Conservation (phyloP, 2,113 vertebrate genomes). For the Otolemur garnettii region DNA sequence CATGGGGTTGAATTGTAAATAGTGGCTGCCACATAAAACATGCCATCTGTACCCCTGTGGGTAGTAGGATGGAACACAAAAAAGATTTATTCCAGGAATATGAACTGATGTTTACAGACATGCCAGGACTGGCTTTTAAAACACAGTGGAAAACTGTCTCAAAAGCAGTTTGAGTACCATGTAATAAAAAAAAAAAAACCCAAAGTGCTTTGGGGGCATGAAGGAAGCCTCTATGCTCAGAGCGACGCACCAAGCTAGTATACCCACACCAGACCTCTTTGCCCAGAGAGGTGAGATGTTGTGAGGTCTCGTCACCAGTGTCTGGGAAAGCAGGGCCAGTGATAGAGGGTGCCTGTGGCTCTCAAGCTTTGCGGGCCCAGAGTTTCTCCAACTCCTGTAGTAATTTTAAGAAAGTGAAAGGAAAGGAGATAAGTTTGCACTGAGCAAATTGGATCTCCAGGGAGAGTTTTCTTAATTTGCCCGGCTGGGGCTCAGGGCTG, state of each 20-base stretch:
- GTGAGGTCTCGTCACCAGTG: accelerated
- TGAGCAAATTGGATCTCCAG: background rate
- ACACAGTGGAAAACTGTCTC: conserved; percentile 83
- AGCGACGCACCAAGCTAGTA: background rate
- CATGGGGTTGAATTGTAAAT: conserved; percentile 79
- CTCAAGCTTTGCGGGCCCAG: background rate
- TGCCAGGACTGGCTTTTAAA: conserved; percentile 76
- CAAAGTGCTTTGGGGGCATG: background rate
- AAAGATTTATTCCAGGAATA: conserved; percentile 85
- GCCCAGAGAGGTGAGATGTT: background rate
- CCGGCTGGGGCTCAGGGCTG: background rate
- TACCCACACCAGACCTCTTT: background rate
- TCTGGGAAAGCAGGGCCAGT: background rate
- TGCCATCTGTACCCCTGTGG: conserved; percentile 84
- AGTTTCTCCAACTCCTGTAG: background rate
- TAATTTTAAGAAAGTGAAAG: background rate
- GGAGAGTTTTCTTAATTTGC: background rate
- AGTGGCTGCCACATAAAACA: conserved; percentile 83
- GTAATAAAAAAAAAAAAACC: conserved; percentile 1
- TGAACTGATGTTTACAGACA: conserved; percentile 84
- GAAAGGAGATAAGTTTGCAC: background rate
- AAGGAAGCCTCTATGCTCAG: conserved; percentile 51
- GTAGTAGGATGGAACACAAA: conserved; percentile 80
- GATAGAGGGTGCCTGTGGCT: background rate
- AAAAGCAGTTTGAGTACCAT: conserved; percentile 75